These are phyloP conservation scores for Linepithema humile DNA, from an alignment of 1,140 invertebrate genomes.

Conservation along the genomic window DNA sequence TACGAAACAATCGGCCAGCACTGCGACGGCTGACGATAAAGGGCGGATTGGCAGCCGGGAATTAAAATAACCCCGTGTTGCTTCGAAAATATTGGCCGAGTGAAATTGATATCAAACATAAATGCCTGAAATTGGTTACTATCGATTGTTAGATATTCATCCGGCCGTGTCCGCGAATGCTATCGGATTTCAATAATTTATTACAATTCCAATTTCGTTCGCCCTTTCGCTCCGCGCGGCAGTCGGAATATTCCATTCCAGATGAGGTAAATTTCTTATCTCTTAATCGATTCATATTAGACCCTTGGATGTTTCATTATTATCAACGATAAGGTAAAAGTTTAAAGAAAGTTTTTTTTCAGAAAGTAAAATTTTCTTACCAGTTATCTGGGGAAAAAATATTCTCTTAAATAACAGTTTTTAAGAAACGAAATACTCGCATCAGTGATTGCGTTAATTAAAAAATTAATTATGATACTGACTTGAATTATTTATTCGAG, in stretches of 20 bases:
- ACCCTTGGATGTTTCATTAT: conserved; percentile 35
- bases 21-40: conserved; percentile 44
- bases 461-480: neutral
- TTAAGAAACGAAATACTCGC: neutral
- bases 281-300: conserved; percentile 46
- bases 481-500: neutral
- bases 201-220: conserved; percentile 51
- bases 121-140: conserved; percentile 63
- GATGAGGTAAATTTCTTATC: conserved; percentile 35
- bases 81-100: conserved; percentile 63
- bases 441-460: neutral
- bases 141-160: conserved; percentile 69
- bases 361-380: conserved; percentile 2
- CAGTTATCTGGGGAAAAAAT: neutral
- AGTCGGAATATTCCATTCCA: conserved; percentile 41
- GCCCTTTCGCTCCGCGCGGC: neutral
- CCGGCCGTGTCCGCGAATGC: conserved; percentile 4
- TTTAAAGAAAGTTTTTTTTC: neutral
- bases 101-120: conserved; percentile 67
- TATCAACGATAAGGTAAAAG: conserved; percentile 3
- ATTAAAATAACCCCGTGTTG: conserved; percentile 60
- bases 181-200: conserved; percentile 71
- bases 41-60: conserved; percentile 28
- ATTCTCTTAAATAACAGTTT: neutral
- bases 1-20: conserved; percentile 46